Evolutionary conservation across 1,140 invertebrate genomes (phyloP).

Genomic region (Ruditapes philippinarum): DNA sequence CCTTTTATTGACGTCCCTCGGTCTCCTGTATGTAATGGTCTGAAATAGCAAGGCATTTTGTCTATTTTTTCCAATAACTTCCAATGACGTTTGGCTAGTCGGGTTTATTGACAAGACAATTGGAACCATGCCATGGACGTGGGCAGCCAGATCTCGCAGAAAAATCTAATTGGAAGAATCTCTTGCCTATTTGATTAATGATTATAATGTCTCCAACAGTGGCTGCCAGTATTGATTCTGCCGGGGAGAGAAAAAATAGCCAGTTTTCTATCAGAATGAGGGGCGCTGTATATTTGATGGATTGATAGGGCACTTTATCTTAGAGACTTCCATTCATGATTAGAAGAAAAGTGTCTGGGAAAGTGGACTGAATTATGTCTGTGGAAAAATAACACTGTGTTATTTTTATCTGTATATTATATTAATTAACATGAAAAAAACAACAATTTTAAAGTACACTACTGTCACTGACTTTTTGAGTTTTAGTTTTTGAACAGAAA

Average conservation of each 20-base stretch:
- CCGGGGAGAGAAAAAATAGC: neutral
- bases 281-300: neutral
- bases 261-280: neutral
- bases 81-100: slow-evolving; percentile 28
- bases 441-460: no score
- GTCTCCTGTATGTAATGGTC: neutral
- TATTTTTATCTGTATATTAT: no score
- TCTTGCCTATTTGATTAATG: neutral
- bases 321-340: slow-evolving; percentile 15
- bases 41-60: slow-evolving; percentile 20
- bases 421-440: no score
- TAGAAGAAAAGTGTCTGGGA: neutral
- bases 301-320: neutral
- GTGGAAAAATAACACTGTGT: no score
- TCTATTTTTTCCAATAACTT: slow-evolving; percentile 18
- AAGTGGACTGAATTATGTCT: no score
- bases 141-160: slow-evolving; percentile 15
- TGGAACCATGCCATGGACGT: neutral
- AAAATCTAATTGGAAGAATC: slow-evolving; percentile 33
- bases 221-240: slow-evolving; percentile 14
- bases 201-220: slow-evolving; percentile 20
- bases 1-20: slow-evolving; percentile 4
- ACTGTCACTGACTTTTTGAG: no score
- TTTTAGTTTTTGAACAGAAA: no score
- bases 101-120: slow-evolving; percentile 11